Percentiles rank a stretch among this genome's conserved stretches.
phyloP scores from a whole-genome alignment of 2,113 vertebrate species.

The Empidonax alnorum region DNA sequence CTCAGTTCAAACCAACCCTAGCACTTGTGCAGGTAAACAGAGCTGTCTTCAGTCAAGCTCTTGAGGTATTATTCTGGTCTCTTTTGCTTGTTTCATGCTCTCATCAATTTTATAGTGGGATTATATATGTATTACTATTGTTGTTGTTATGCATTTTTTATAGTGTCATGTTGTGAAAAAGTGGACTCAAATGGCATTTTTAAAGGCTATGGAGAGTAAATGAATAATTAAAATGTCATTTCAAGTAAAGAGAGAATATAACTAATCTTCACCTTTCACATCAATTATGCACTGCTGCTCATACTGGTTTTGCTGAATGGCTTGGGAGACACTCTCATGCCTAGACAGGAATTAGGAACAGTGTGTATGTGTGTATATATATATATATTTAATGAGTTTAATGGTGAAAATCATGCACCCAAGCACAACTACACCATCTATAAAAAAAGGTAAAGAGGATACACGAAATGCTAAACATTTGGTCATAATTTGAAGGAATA shows the following conservation, averaged over 20 bases:
- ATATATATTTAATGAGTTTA: background rate
- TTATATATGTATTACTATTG: background rate
- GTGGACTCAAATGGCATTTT: background rate
- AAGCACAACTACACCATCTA: background rate
- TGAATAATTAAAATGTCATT: background rate
- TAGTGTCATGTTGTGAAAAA: background rate
- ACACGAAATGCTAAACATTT: background rate
- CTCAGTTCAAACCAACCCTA: background rate
- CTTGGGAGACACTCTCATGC: background rate
- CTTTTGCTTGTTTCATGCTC: background rate
- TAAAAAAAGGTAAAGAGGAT: background rate
- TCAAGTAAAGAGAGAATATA: background rate
- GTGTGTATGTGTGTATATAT: rapidly evolving
- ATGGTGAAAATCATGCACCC: background rate
- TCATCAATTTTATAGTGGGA: background rate
- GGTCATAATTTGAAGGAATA: background rate
- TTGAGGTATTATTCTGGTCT: background rate
- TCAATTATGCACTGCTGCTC: background rate
- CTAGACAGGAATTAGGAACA: background rate
- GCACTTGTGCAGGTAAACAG: background rate
- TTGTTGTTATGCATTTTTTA: background rate
- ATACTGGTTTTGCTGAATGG: background rate
- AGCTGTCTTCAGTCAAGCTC: background rate
- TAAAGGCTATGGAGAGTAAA: background rate
- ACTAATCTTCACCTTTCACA: background rate